These are phyloP conservation scores for Aplidium turbinatum DNA, from an alignment of 23 tunicate genomes.

Conservation along the genomic window DNA sequence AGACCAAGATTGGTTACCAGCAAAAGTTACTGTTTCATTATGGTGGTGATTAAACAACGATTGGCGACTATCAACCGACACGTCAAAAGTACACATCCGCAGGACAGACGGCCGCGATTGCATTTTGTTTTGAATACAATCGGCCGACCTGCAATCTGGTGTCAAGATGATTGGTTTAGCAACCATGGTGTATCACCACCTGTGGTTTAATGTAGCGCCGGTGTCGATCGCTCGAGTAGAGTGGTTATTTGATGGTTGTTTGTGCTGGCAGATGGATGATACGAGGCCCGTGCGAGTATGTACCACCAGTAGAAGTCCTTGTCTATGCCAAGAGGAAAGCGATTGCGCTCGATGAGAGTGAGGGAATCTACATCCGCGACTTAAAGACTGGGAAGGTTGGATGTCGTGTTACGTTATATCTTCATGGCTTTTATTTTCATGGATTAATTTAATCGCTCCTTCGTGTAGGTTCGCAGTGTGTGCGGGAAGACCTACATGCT, in stretches of 20 bases:
- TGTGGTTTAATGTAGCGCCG: too few species aligned
- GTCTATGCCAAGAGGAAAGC: constrained; percentile 68
- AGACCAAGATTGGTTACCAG: too few species aligned
- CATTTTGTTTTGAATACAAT: too few species aligned
- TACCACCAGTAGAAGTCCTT: constrained; percentile 79
- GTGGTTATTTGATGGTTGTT: not conserved
- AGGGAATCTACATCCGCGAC: constrained; percentile 88
- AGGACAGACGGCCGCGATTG: too few species aligned
- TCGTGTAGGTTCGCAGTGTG: constrained; percentile 69
- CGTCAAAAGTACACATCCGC: too few species aligned
- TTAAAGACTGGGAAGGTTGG: constrained; percentile 84
- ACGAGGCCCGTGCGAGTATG: constrained; percentile 91
- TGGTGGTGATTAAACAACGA: too few species aligned
- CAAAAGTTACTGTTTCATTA: too few species aligned
- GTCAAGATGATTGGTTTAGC: too few species aligned
- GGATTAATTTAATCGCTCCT: not conserved
- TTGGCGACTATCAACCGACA: too few species aligned
- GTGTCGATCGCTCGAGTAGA: not conserved
- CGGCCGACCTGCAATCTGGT: too few species aligned
- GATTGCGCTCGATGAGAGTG: constrained; percentile 86
- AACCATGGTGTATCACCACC: too few species aligned
- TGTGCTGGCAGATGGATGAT: constrained; percentile 78
- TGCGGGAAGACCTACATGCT: constrained; percentile 93
- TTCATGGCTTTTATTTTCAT: not conserved
- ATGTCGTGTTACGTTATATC: not conserved